A percentile compares a stretch with the other conserved stretches of the same genome.
phyloP scores from a whole-genome alignment of 2,113 vertebrate species.

The Promerops cafer region DNA sequence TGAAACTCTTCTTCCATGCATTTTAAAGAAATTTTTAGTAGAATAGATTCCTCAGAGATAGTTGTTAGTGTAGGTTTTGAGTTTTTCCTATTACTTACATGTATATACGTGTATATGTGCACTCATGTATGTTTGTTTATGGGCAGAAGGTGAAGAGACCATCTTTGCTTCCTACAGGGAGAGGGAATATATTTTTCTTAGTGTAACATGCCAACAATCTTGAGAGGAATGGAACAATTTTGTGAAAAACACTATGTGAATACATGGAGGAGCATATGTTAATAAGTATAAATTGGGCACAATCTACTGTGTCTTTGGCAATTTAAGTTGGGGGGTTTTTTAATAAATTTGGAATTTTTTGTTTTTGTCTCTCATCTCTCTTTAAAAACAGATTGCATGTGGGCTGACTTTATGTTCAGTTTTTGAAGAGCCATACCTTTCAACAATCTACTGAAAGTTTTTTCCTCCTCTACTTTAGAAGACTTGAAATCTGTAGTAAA shows the following conservation, averaged over 20 bases:
- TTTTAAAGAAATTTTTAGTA: background rate
- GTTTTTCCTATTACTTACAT: background rate
- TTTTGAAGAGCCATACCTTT: background rate
- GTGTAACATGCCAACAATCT: background rate
- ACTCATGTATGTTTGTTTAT: accelerated
- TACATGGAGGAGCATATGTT: background rate
- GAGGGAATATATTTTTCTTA: background rate
- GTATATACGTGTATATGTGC: accelerated
- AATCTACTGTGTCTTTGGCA: background rate
- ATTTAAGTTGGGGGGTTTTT: background rate
- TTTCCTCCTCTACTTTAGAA: background rate
- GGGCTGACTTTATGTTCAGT: background rate
- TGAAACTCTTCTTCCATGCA: background rate
- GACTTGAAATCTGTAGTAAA: background rate
- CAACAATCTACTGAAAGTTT: background rate
- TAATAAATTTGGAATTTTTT: background rate
- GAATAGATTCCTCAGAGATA: background rate
- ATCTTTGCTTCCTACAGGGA: background rate
- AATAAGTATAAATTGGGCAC: background rate
- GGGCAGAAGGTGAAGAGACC: background rate
- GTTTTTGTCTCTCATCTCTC: background rate
- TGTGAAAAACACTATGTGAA: background rate
- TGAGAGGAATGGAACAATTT: background rate
- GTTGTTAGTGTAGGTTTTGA: background rate
- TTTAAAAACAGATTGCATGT: conserved; percentile 18